These are phyloP conservation scores for Ptychochromis oligacanthus DNA, from an alignment of 2,113 vertebrate genomes.

Conservation along the genomic window DNA sequence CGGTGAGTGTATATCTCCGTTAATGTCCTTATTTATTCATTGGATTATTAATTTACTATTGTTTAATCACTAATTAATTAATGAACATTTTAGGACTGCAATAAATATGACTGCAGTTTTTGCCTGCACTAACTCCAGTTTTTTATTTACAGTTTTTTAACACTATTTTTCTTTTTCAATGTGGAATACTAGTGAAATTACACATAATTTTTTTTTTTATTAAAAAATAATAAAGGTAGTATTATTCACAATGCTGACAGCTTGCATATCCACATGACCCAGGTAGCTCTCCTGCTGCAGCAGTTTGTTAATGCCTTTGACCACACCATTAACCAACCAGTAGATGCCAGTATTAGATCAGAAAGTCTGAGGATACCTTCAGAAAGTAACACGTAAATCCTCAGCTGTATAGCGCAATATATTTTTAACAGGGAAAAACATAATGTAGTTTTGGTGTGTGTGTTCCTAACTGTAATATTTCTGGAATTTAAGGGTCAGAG, in stretches of 20 bases:
- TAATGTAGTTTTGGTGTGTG: not conserved
- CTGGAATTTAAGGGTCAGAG: conserved; percentile 6
- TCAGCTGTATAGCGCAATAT: not conserved
- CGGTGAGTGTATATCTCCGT: not conserved
- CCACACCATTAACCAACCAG: conserved; percentile 1
- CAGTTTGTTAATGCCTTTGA: not conserved
- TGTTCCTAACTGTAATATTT: conserved; percentile 1
- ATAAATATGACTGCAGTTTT: not conserved
- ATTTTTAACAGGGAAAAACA: not conserved
- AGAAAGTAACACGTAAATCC: not conserved
- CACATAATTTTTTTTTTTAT: not conserved
- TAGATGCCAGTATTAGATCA: conserved; percentile 28
- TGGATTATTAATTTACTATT: not conserved
- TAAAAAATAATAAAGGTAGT: not conserved
- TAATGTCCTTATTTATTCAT: not conserved
- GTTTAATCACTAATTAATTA: not conserved
- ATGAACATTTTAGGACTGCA: not conserved
- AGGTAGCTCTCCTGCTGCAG: not conserved
- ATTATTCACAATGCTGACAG: not conserved
- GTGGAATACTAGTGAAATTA: not conserved
- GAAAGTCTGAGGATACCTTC: not conserved
- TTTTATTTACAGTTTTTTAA: not conserved
- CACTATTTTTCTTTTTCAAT: not conserved
- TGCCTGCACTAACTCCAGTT: not conserved
- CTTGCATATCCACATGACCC: not conserved